These are phyloP conservation scores for Malurus splendens DNA, from an alignment of 2,797 vertebrate species.

Conservation along the genomic window DNA sequence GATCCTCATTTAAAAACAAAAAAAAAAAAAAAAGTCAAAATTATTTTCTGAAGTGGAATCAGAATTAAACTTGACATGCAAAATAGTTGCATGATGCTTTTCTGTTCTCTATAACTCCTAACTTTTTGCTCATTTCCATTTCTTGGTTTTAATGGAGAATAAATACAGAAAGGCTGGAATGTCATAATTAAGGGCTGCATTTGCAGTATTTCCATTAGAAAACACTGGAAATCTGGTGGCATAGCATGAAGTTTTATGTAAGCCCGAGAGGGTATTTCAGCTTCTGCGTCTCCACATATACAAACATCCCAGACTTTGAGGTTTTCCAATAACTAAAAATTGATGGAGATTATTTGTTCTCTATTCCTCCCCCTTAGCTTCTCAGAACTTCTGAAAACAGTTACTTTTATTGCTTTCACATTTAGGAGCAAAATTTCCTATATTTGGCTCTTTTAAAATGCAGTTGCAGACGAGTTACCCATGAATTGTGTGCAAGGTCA, in stretches of 20 bases:
- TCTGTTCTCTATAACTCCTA: background rate
- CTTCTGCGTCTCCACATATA: background rate
- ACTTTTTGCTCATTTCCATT: background rate
- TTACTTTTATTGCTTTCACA: background rate
- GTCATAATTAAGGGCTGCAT: background rate
- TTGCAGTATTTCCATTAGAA: background rate
- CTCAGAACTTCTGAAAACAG: background rate
- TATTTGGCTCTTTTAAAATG: background rate
- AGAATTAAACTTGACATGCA: background rate
- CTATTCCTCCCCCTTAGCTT: background rate
- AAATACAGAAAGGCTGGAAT: background rate
- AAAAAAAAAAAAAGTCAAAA: background rate
- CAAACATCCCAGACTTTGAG: background rate
- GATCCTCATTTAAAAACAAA: background rate
- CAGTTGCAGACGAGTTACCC: background rate
- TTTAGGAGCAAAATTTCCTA: background rate
- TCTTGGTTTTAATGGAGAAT: background rate
- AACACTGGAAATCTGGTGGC: background rate
- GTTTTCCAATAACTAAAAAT: background rate
- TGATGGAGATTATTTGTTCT: background rate
- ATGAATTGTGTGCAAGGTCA: background rate
- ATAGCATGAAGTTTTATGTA: background rate
- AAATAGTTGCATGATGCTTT: background rate
- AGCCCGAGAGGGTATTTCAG: background rate
- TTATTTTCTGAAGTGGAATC: background rate